Conservation (phyloP, 2,888 invertebrate genomes). For the Helleia helle region DNA sequence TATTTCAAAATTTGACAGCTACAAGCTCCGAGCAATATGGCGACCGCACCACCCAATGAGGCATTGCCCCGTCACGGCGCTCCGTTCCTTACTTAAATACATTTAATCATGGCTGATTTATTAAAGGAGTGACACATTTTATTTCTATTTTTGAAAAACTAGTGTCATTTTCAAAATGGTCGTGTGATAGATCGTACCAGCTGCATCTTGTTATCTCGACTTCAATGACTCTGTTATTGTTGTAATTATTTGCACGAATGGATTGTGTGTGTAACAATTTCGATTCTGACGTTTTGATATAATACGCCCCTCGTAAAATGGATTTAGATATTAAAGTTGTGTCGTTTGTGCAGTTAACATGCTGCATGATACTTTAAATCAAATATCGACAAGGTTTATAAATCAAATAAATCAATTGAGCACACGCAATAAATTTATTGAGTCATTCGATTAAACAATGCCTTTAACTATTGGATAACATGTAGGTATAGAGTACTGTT, state of each 20-base stretch:
- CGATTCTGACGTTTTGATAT: conserved; percentile 28
- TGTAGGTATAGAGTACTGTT: not conserved
- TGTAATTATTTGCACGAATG: conserved; percentile 63
- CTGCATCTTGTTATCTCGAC: conserved; percentile 68
- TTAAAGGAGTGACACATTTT: conserved; percentile 70
- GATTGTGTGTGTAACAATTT: conserved; percentile 37
- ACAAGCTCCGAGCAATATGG: conserved; percentile 72
- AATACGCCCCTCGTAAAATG: conserved; percentile 30
- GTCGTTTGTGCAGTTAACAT: conserved; percentile 48
- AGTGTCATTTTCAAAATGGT: conserved; percentile 68
- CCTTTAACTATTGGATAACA: conserved; percentile 4
- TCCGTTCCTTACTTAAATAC: conserved; percentile 49
- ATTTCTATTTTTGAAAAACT: conserved; percentile 71
- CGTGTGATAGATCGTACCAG: conserved; percentile 58
- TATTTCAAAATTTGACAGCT: conserved; percentile 73
- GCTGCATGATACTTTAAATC: conserved; percentile 44
- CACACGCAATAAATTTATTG: conserved; percentile 38
- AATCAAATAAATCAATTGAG: conserved; percentile 13
- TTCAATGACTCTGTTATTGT: conserved; percentile 54
- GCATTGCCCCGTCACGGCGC: conserved; percentile 60
- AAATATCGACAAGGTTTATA: conserved; percentile 44
- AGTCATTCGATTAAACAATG: conserved; percentile 27
- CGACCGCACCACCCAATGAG: conserved; percentile 71
- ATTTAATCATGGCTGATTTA: conserved; percentile 72
- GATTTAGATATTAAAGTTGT: conserved; percentile 27